Base-by-base conservation (phyloP, 2,888 invertebrate genomes). In the Rotaria macrura region DNA sequence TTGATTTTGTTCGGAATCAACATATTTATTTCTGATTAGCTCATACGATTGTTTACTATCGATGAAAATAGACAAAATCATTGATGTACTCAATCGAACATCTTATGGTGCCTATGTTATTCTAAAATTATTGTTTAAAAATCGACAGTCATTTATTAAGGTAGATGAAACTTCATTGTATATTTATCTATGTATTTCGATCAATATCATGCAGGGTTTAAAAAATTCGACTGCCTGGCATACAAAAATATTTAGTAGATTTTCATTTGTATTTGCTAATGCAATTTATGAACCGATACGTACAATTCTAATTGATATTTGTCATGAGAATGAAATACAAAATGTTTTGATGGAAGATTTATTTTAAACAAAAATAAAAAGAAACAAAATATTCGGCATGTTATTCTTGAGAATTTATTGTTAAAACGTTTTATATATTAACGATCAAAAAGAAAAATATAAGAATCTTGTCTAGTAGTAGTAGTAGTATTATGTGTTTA, bases 71-170 rank as follows among this genome's bases (percentile, higher is more conserved):
- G 79, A 79, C 1, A 79, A 43, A 79, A 12, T 79, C 12, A 10
- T 79, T 14, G 43, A 40, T 17, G 43, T 43, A 79, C 38, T 79
- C 20, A 43, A 25, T 43, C n/a, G 43, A 43, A 20, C 79, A 79
- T 79, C 79, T 38, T 79, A 79, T 43, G 79, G 79, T 14, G 79
- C 79, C 4, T 79, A 79, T 40, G 14, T 79, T n/a, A 79, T 79
- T 43, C 12, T 79, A 20, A 79, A 79, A 79, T 43, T 79, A 25
- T n/a, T 79, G 14, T n/a, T 7, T 9, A 79, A 79, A 79, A 79
- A 43, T 43, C 23, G 25, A 38, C 79, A 79, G n/a, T 40, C 14
- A 43, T 79, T 79, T 79, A 79, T 43, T 12, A 25, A 79, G 14
- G 79, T 79, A 43, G 1, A 25, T 4, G 3, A 43, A 25, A n/a